Base-by-base conservation (phyloP, 2,888 invertebrate genomes). In the Linnaemya vulpina region DNA sequence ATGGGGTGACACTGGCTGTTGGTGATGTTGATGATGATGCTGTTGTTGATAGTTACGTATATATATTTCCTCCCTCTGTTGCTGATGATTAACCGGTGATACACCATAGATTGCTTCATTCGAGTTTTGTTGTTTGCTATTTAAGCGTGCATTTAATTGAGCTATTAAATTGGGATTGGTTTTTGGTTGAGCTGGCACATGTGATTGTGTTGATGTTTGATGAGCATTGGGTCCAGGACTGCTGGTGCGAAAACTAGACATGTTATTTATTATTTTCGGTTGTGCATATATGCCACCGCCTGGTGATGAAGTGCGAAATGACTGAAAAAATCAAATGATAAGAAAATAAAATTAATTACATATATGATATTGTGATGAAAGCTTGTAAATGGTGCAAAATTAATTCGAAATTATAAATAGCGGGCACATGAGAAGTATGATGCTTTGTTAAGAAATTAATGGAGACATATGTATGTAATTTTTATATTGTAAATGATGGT, bases 221-320 rank as follows among this genome's bases (percentile, higher is more conserved):
- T 86, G 82, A 13, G 91, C 90, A 73, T 91, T 90, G 51, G 91
- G 90, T 78, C 91, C 92, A 46, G 91, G 92, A 86, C 92, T 92
- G 20, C 86, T 86, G 62, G 88, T 91, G 82, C 92, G 91, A 87
- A 93, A 93, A 87, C 93, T 93, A 62, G 93, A 92, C 91, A 93
- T 91, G 87, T 90, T 92, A 86, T 90, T 88, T 76, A 92, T 88
- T 87, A 91, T 88, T 87, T 93, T 93, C 38, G 93, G 93, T 87
- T 93, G 93, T 68, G 93, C 93, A 89, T 93, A 93, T 76, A 93
- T 92, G 86, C 92, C 91, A 49, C 91, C 51, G 84, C 91, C 40
- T 81, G 92, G 91, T 82, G 92, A 91, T 87, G 91, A 90, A 71
- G 92, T 92, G 90, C 92, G 91, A 87, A 90, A 92, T 87, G 92